Evolutionary conservation across 2,888 invertebrate genomes (phyloP).

Genomic region (Watsonalla cultraria): DNA sequence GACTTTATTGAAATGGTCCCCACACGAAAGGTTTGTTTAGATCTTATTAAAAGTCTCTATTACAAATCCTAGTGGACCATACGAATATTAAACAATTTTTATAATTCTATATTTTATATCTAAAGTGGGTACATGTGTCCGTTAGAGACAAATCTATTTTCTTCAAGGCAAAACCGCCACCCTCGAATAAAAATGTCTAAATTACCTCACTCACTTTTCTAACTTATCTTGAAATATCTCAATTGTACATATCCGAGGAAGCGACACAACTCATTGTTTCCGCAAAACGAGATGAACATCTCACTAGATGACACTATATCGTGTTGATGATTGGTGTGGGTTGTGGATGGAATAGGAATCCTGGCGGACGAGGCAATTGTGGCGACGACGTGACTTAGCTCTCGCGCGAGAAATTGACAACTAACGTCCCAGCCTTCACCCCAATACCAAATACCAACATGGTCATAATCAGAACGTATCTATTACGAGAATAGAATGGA

Average conservation of each 20-base stretch:
- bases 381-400: constrained; percentile 44
- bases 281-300: constrained; percentile 16
- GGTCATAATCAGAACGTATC: not conserved
- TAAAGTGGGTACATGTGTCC: too few relatives aligned
- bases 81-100: too few relatives aligned
- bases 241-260: not conserved
- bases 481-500: too few relatives aligned
- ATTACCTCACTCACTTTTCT: not conserved
- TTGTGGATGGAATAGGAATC: constrained; percentile 37
- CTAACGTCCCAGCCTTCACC: constrained; percentile 23
- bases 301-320: constrained; percentile 19
- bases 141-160: too few relatives aligned
- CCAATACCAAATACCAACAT: constrained; percentile 11
- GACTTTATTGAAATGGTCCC: too few relatives aligned
- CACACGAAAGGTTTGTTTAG: too few relatives aligned
- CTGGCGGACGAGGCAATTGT: constrained; percentile 65
- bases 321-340: constrained; percentile 30
- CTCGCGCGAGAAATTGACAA: constrained; percentile 34
- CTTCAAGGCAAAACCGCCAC: too few relatives aligned
- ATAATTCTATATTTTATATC: too few relatives aligned
- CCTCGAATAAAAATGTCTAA: too few relatives aligned
- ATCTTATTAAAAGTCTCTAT: too few relatives aligned
- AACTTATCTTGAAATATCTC: not conserved
- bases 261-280: constrained; percentile 12
- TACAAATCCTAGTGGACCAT: too few relatives aligned